Conservation (phyloP, 2,797 vertebrate genomes). For the Peromyscus melanophrys region DNA sequence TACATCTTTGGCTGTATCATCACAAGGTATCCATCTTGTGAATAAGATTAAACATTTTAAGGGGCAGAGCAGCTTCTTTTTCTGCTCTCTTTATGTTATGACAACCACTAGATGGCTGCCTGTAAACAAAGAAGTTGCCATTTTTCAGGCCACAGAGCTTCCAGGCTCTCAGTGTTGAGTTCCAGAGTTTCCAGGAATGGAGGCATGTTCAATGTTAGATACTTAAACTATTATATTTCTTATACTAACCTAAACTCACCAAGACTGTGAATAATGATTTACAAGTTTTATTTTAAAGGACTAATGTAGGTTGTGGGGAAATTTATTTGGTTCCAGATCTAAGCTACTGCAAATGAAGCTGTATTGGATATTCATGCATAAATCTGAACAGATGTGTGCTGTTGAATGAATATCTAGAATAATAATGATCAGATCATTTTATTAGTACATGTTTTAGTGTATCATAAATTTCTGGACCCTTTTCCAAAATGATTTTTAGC, state of each 20-base stretch:
- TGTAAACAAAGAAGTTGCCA: neutral
- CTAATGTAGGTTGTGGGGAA: neutral
- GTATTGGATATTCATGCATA: neutral
- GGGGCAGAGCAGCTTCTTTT: neutral
- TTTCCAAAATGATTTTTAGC: neutral
- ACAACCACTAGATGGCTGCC: rapidly evolving
- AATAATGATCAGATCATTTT: neutral
- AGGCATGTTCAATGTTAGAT: neutral
- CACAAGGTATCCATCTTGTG: neutral
- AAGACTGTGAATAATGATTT: neutral
- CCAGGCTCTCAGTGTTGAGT: neutral
- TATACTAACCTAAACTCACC: neutral
- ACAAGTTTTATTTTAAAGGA: neutral
- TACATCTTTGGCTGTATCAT: neutral
- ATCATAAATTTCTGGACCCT: neutral
- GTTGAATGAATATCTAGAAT: neutral
- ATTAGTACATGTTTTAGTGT: neutral
- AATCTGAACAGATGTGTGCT: neutral
- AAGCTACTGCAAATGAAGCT: neutral
- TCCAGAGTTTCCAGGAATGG: neutral
- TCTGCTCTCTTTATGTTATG: neutral
- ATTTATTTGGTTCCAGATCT: neutral
- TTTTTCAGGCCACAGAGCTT: neutral
- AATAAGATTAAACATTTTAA: neutral
- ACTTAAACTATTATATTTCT: neutral